Evolutionary conservation across 2,888 invertebrate genomes (phyloP).

Genomic region (Cordylochernes scorpioides): DNA sequence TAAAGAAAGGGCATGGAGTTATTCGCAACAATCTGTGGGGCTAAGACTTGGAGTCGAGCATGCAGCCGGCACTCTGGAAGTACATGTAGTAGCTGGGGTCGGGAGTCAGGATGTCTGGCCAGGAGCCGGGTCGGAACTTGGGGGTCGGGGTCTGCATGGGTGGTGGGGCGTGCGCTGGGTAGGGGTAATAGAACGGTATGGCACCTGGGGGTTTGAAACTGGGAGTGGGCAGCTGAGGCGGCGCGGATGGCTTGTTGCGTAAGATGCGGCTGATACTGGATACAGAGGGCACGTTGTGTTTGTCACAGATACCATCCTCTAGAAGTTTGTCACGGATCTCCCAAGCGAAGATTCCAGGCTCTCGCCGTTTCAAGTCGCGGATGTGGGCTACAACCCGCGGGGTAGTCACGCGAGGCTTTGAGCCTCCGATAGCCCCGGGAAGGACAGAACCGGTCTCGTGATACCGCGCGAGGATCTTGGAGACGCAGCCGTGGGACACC

Average conservation of each 20-base stretch:
- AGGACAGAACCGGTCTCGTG: constrained; percentile 72
- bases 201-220: too few species aligned
- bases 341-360: constrained; percentile 91
- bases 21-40: too few species aligned
- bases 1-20: too few species aligned
- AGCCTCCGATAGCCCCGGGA: constrained; percentile 83
- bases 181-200: too few species aligned
- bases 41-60: too few species aligned
- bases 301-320: constrained; percentile 82
- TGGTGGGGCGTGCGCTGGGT: too few species aligned
- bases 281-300: constrained; percentile 90
- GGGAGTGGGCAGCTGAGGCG: too few species aligned
- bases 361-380: constrained; percentile 65
- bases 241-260: constrained; percentile 76
- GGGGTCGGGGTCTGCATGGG: too few species aligned
- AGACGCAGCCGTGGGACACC: constrained; percentile 77
- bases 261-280: constrained; percentile 54
- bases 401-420: constrained; percentile 83
- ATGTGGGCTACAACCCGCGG: constrained; percentile 77
- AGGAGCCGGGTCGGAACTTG: too few species aligned
- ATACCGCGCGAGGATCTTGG: constrained; percentile 70
- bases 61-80: too few species aligned
- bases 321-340: constrained; percentile 78
- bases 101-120: too few species aligned
- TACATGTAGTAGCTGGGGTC: too few species aligned